Evolutionary conservation across 2,797 vertebrate genomes (phyloP), one percentile per base, ranked within the genome.

Genomic region (Melanotaenia maccullochi): DNA sequence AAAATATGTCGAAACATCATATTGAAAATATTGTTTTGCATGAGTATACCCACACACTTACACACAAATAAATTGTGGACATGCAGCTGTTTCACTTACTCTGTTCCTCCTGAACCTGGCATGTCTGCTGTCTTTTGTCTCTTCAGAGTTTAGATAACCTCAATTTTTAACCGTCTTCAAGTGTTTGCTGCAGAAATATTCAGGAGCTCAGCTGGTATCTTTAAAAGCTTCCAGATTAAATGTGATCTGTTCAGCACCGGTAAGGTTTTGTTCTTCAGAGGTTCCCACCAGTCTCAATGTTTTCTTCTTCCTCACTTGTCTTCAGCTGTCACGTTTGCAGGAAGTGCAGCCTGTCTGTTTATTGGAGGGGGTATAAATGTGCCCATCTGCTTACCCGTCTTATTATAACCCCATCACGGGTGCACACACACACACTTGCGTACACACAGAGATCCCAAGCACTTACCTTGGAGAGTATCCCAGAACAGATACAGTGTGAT

Each of bases 21-120:
- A 3, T n/a, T n/a, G 2, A 42, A 58, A 38, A 52, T 36, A 24
- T 57, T 32, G 5, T 47, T 61, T 22, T 56, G 38, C 11, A 9
- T 38, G 35, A 44, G 12, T 44, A 44, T 5, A 44, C 40, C 18
- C 32, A 57, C 22, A 18, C 62, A 49, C 6, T n/a, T 16, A 7
- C 11, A 56, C 55, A 36, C 0, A 11, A 5, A 74, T 20, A 52
- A 16, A 42, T 42, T 42, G 18, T 33, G 28, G 42, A 52, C 7
- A 74, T 42, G 61, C 77, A 85, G 81, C 81, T 78, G 82, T 73
- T 82, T 61, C n/a, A 87, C 91, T 93, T 81, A 91, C 90, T 93
- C 90, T 74, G 87, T 59, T 83, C 82, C 81, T 82, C 72, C 85
- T 57, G 89, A 65, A 55, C 82, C 79, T 30, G 87, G 87, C 90